Evolutionary conservation across 2,113 vertebrate genomes (phyloP).

Genomic region (Campylomormyrus numenius): DNA sequence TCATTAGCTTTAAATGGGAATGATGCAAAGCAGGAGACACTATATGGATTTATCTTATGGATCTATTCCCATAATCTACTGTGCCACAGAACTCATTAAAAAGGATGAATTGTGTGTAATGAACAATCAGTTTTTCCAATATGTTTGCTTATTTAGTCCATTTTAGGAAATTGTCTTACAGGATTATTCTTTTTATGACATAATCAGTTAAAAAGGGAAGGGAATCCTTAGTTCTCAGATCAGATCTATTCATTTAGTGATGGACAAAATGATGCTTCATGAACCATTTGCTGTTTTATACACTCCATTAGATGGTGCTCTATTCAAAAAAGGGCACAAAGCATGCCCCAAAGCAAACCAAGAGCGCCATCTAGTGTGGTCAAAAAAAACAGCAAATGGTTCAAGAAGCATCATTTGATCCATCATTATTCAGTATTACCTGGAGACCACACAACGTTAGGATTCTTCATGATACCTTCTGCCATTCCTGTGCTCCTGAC

Average conservation of each 20-base stretch:
- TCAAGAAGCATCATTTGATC: not conserved
- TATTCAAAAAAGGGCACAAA: too few relatives aligned
- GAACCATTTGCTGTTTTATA: not conserved
- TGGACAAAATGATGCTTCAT: not conserved
- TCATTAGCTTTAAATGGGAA: not conserved
- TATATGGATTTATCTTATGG: not conserved
- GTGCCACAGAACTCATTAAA: not conserved
- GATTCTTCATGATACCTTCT: not conserved
- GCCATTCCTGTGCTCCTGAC: not conserved
- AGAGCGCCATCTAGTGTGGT: too few relatives aligned
- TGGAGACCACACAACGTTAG: not conserved
- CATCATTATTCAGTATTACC: not conserved
- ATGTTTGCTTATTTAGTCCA: not conserved
- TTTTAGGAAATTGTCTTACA: not conserved
- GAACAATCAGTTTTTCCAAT: not conserved
- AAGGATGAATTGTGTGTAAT: not conserved
- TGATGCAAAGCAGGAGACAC: not conserved
- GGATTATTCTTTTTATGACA: not conserved
- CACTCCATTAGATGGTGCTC: too few relatives aligned
- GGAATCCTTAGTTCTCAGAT: not conserved
- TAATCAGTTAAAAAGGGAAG: not conserved
- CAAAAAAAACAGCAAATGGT: not conserved
- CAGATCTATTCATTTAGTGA: not conserved
- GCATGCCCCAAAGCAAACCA: too few relatives aligned
- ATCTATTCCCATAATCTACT: not conserved